Percentiles rank a stretch among this genome's conserved stretches.
Conservation (phyloP, 2,113 vertebrate genomes). For the Eretmochelys imbricata region DNA sequence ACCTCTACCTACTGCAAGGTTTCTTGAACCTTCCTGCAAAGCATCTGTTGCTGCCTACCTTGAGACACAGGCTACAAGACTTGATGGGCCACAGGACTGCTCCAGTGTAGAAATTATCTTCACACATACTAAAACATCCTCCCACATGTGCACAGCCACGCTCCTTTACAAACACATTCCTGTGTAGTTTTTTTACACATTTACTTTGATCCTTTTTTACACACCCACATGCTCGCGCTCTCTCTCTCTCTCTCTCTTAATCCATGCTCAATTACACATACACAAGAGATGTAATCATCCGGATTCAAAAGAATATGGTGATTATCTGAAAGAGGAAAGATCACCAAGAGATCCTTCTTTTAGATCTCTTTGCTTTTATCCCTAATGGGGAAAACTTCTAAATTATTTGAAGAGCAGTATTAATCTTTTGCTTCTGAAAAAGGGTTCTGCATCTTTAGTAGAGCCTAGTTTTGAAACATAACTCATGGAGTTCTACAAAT, state of each 20-base stretch:
- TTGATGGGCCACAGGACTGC: not conserved
- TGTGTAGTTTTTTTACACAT: fast-evolving
- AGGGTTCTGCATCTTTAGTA: constrained; percentile 65
- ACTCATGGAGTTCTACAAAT: constrained; percentile 74
- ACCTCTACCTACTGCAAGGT: not conserved
- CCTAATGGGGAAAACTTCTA: constrained; percentile 44
- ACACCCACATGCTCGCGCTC: fast-evolving
- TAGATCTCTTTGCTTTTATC: constrained; percentile 21
- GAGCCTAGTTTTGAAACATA: constrained; percentile 69
- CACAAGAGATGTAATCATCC: fast-evolving
- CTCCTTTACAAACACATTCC: not conserved
- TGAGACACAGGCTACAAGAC: not conserved
- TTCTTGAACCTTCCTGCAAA: not conserved
- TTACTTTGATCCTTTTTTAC: not conserved
- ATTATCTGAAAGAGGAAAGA: too few relatives aligned
- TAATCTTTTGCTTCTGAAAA: constrained; percentile 66
- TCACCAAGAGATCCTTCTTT: not conserved
- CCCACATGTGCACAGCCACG: not conserved
- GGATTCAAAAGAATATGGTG: fast-evolving
- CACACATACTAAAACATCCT: not conserved
- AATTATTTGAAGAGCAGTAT: constrained; percentile 53
- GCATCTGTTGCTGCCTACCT: fast-evolving
- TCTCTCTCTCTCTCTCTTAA: not conserved
- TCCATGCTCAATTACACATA: not conserved
- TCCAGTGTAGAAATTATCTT: not conserved